phyloP scores from a whole-genome alignment of 1,140 invertebrate genomes.

The Aphaenogaster ashmeadi region DNA sequence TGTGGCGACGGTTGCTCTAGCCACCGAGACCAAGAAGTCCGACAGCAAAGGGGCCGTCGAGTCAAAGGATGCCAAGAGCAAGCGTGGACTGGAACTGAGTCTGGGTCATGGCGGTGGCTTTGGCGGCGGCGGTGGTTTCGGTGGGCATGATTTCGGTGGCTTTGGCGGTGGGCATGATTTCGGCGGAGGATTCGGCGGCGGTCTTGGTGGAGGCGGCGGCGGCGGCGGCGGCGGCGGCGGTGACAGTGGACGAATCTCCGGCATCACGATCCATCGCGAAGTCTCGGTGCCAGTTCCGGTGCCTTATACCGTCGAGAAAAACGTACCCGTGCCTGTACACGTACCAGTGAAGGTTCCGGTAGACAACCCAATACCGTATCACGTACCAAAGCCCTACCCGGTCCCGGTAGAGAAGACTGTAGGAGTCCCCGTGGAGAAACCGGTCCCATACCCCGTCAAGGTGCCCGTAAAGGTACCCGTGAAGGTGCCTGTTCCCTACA shows the following conservation, averaged over 20 bases:
- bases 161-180: slow-evolving; percentile 63
- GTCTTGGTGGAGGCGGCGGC: slow-evolving; percentile 55
- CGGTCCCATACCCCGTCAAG: slow-evolving; percentile 86
- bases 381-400: slow-evolving; percentile 88
- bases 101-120: slow-evolving; percentile 68
- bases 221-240: slow-evolving; percentile 66
- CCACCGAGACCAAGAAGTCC: slow-evolving; percentile 64
- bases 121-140: slow-evolving; percentile 58
- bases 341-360: slow-evolving; percentile 86
- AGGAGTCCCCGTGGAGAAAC: slow-evolving; percentile 87
- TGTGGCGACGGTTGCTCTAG: slow-evolving; percentile 66
- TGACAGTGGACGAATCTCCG: slow-evolving; percentile 83
- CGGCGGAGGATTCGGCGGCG: slow-evolving; percentile 68
- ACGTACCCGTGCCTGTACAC: slow-evolving; percentile 82
- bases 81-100: slow-evolving; percentile 82
- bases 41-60: slow-evolving; percentile 67
- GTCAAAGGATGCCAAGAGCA: slow-evolving; percentile 79
- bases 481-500: slow-evolving; percentile 82
- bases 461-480: slow-evolving; percentile 89
- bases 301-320: slow-evolving; percentile 85
- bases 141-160: slow-evolving; percentile 66
- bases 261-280: slow-evolving; percentile 85
- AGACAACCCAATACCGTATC: slow-evolving; percentile 88
- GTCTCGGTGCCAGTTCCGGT: slow-evolving; percentile 86
- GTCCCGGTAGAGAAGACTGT: slow-evolving; percentile 88